Base-by-base conservation (phyloP, 2,113 vertebrate genomes). In the Nannospalax galili region DNA sequence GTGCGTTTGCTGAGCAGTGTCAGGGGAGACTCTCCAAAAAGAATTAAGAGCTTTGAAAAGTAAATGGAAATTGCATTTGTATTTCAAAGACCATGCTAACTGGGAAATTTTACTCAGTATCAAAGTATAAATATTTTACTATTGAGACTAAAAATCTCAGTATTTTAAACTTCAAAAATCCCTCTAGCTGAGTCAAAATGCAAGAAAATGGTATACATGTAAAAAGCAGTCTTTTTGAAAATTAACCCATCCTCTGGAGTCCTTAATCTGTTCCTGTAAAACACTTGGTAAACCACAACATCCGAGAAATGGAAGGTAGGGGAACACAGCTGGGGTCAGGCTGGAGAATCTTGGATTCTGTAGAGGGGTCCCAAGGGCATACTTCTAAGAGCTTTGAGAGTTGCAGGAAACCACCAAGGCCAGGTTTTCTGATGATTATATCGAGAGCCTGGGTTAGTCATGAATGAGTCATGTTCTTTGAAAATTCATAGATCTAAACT, bases 21-120 rank as follows among this genome's bases (percentile, higher is more conserved):
- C 93, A 70, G 70, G 65, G 85, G 91, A 95, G 40, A 62, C 30
- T 70, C 42, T 48, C 48, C 14, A 82, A 48, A 75, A 95, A 81
- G 92, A 93, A 97, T 93, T 52, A 95, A 90, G 88, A 95, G 32
- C 92, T 98, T 90, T 96, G 95, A 97, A 97, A 96, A 94, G 78
- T 90, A 95, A 97, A 95, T 94, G 87, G 65, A 96, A 93, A 95
- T 97, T 37, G 89, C 96, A 95, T 96, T 95, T 96, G 85, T 96
- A 97, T 96, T 97, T 97, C 92, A 96, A 97, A 97, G 93, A 96
- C 96, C 69, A 84, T 52, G 60, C 82, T 90, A 95, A 95, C 93
- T 95, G 82, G 72, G 82, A 95, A 94, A 93, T 95, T 95, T 85
- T 75, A 93, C 82, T 96, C 90, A 70, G 32, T 97, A 96, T 97